These are phyloP conservation scores for Cryptus viduatorius DNA, from an alignment of 2,888 invertebrate species.

Conservation along the genomic window DNA sequence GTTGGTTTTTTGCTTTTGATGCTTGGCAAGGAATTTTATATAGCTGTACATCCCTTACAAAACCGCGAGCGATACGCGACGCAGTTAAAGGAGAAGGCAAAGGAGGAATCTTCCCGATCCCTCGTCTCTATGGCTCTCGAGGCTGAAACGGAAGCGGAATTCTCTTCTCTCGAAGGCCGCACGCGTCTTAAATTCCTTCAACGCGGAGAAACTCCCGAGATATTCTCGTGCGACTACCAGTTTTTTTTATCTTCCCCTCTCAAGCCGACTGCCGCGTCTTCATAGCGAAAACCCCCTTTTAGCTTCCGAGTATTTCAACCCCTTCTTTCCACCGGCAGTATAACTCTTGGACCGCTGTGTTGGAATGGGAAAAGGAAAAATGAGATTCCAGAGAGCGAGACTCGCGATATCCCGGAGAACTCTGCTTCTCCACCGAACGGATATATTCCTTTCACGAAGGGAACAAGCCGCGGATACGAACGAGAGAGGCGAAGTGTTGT, in stretches of 20 bases:
- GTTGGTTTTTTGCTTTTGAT: neutral
- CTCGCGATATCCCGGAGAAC: constrained; percentile 18
- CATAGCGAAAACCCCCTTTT: constrained; percentile 33
- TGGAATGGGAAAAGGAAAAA: constrained; percentile 47
- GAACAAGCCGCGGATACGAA: constrained; percentile 46
- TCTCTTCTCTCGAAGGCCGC: constrained; percentile 32
- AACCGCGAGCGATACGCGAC: neutral
- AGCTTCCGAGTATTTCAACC: constrained; percentile 33
- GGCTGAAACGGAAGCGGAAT: constrained; percentile 10
- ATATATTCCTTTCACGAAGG: constrained; percentile 59
- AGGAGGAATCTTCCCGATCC: constrained; percentile 8
- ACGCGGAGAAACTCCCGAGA: constrained; percentile 1
- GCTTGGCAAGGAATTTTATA: neutral
- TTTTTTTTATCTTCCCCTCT: constrained; percentile 1
- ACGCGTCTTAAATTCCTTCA: constrained; percentile 59
- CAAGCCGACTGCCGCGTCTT: constrained; percentile 11
- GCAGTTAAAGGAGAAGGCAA: constrained; percentile 11
- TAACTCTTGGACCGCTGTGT: constrained; percentile 24
- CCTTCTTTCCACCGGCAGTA: neutral
- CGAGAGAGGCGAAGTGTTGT: neutral
- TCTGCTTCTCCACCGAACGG: constrained; percentile 14
- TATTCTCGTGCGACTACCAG: constrained; percentile 37
- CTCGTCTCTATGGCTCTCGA: neutral
- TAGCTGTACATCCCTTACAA: neutral
- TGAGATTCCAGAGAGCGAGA: constrained; percentile 46